phyloP scores from a whole-genome alignment of 2,888 invertebrate genomes.

The Ceriagrion tenellum region DNA sequence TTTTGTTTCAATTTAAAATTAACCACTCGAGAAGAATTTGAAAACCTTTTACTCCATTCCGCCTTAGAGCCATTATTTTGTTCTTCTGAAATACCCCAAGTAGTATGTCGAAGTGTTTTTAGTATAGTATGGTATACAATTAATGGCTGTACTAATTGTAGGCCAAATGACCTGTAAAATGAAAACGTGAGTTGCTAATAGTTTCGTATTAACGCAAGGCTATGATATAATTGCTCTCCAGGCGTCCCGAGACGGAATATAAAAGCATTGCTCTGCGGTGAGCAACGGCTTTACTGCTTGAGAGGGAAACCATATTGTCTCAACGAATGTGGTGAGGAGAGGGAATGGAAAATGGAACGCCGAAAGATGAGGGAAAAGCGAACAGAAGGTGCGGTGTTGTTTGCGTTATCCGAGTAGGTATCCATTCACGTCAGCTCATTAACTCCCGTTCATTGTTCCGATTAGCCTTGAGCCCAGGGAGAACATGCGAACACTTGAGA shows the following conservation, averaged over 20 bases:
- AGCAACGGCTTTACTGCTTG: neutral
- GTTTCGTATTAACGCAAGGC: neutral
- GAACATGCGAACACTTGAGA: neutral
- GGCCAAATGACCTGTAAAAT: no score
- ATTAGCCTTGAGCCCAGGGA: constrained; percentile 54
- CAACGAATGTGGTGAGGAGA: neutral
- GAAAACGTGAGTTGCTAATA: neutral
- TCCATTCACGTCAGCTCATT: constrained; percentile 48
- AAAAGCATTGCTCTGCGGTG: neutral
- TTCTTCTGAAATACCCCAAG: no score
- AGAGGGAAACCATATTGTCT: neutral
- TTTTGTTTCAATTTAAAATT: no score
- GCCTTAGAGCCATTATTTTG: no score
- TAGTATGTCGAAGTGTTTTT: no score
- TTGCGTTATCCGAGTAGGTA: constrained; percentile 14
- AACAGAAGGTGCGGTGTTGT: neutral
- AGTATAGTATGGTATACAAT: no score
- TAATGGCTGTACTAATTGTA: no score
- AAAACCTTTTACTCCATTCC: no score
- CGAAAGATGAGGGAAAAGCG: neutral
- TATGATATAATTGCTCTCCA: neutral
- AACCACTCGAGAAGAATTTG: no score
- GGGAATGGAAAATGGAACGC: neutral
- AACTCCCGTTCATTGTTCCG: constrained; percentile 30
- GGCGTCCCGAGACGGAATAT: neutral